Percentiles rank a stretch among this genome's conserved stretches.
Evolutionary conservation across 2,113 vertebrate genomes (phyloP).

Genomic region (Nesoenas mayeri): DNA sequence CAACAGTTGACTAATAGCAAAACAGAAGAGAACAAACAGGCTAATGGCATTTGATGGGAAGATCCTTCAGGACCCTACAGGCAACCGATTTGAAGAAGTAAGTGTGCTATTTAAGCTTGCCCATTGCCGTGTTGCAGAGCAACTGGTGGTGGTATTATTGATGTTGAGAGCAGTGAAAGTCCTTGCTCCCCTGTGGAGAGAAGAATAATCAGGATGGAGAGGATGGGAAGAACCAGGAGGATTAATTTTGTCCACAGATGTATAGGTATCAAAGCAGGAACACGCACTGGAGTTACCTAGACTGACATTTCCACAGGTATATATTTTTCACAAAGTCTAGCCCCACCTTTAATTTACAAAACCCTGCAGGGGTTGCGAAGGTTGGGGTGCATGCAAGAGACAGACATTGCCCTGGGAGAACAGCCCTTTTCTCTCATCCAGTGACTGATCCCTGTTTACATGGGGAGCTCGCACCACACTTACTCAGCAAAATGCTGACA

Average conservation of each 20-base stretch:
- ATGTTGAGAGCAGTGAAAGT: not conserved
- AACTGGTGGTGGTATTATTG: not conserved
- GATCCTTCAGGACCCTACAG: not conserved
- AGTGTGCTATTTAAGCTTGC: not conserved
- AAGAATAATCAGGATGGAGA: not conserved
- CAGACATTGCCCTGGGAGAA: not conserved
- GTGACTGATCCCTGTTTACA: slow-evolving; percentile 50
- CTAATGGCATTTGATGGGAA: not conserved
- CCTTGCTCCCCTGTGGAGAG: not conserved
- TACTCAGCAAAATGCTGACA: slow-evolving; percentile 64
- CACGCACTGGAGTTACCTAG: not conserved
- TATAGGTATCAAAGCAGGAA: not conserved
- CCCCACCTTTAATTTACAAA: not conserved
- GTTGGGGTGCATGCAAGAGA: not conserved
- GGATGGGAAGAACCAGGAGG: not conserved
- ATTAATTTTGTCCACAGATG: not conserved
- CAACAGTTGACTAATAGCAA: not conserved
- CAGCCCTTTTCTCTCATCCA: slow-evolving; percentile 18
- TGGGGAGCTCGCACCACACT: slow-evolving; percentile 19
- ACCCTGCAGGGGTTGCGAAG: fast-evolving
- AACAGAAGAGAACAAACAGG: not conserved
- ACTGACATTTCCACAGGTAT: not conserved
- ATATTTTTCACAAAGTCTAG: not conserved
- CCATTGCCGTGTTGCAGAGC: not conserved
- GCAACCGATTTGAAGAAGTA: not conserved